These are phyloP conservation scores for Vulpes ferrilata DNA, from an alignment of 2,113 vertebrate species.

Conservation along the genomic window DNA sequence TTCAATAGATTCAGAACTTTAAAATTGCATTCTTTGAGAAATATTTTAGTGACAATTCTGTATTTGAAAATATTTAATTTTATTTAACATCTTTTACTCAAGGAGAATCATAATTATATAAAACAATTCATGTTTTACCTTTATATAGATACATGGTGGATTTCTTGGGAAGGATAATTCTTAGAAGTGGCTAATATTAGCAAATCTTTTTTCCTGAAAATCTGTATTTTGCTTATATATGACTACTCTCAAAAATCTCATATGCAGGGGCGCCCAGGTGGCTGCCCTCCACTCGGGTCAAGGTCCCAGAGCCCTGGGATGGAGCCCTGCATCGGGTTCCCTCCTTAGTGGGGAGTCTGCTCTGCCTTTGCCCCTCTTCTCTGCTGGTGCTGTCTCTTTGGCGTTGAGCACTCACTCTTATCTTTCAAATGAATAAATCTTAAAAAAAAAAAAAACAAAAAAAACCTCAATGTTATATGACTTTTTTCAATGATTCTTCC, in stretches of 20 bases:
- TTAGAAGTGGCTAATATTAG: constrained; percentile 45
- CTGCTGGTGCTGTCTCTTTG: no score
- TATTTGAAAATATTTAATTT: constrained; percentile 46
- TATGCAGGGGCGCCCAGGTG: no score
- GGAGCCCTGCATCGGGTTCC: no score
- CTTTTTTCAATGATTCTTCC: constrained; percentile 23
- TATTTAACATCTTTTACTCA: background rate
- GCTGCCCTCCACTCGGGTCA: no score
- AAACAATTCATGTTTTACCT: background rate
- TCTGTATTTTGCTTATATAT: background rate
- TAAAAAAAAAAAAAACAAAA: no score
- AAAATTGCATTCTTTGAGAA: constrained; percentile 9
- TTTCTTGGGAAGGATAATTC: background rate
- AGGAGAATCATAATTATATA: background rate
- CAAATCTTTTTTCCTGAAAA: background rate
- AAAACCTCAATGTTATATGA: background rate
- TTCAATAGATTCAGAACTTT: background rate
- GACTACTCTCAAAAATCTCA: background rate
- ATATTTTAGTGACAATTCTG: constrained; percentile 33
- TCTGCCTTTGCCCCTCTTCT: no score
- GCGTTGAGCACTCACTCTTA: no score
- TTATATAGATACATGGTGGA: background rate
- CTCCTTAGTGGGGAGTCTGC: no score
- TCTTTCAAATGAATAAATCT: no score
- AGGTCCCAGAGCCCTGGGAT: no score